Conservation (phyloP, 1,140 invertebrate genomes). For the Sipha flava region DNA sequence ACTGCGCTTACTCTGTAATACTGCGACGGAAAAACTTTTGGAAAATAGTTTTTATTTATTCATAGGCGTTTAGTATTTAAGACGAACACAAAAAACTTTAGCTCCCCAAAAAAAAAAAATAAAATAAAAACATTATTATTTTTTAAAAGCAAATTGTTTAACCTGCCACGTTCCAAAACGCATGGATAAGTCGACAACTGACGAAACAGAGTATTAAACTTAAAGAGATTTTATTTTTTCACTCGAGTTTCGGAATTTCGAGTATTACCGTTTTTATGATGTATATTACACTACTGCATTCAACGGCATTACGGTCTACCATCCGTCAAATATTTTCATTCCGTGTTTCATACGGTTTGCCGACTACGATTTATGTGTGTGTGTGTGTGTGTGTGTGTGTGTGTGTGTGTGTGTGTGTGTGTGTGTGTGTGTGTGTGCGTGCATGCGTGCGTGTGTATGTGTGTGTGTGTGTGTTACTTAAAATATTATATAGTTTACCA, state of each 20-base stretch:
- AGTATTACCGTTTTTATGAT: not conserved
- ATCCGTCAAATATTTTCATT: not conserved
- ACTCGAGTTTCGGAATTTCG: not conserved
- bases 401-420: no score
- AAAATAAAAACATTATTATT: slow-evolving; percentile 7
- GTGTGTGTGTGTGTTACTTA: no score
- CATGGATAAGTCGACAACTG: not conserved
- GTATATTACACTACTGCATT: not conserved
- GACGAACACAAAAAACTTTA: not conserved
- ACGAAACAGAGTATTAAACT: not conserved
- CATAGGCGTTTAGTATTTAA: not conserved
- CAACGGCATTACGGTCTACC: no score
- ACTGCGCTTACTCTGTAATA: not conserved
- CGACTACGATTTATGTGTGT: not conserved
- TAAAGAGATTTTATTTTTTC: not conserved
- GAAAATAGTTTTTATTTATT: not conserved
- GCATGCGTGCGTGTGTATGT: no score
- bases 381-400: no score
- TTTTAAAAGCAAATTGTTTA: not conserved
- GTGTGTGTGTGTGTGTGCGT: no score
- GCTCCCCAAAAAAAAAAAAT: not conserved
- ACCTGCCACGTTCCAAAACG: not conserved
- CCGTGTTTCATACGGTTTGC: not conserved
- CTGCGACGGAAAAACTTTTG: not conserved
- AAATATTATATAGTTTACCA: no score